A percentile compares a stretch with the other conserved stretches of the same genome.
phyloP scores from a whole-genome alignment of 2,113 vertebrate species.

The Tetrao urogallus region DNA sequence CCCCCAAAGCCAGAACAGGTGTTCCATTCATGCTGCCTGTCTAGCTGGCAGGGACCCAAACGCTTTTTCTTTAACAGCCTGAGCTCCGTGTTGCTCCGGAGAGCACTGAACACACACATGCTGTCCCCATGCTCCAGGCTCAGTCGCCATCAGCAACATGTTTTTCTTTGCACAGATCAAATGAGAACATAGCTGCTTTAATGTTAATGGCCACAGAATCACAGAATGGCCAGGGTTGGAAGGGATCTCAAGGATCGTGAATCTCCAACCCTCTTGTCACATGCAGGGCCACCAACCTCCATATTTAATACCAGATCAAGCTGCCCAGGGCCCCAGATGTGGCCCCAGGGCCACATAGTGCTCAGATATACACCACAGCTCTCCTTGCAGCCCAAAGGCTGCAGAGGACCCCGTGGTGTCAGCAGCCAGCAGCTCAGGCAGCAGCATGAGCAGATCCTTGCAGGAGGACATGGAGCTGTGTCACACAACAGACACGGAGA shows the following conservation, averaged over 20 bases:
- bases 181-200: conserved; percentile 52
- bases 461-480: not conserved
- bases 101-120: not conserved
- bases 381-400: not conserved
- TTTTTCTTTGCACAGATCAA: conserved; percentile 21
- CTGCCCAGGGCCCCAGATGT: too few relatives aligned
- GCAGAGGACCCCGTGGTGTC: conserved; percentile 21
- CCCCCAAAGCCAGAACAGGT: conserved; percentile 71
- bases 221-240: too few relatives aligned
- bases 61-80: conserved; percentile 41
- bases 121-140: not conserved
- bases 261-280: too few relatives aligned
- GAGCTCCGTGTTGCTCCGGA: conserved; percentile 2
- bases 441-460: conserved; percentile 23
- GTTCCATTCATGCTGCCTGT: conserved; percentile 71
- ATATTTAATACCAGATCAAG: too few relatives aligned
- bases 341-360: not conserved
- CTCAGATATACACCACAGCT: not conserved
- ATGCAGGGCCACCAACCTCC: too few relatives aligned
- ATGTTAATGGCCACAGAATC: conserved; percentile 15
- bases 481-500: not conserved
- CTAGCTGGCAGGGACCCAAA: conserved; percentile 70
- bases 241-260: too few relatives aligned
- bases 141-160: not conserved
- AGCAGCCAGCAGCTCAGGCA: conserved; percentile 63